Evolutionary conservation across 2,113 vertebrate genomes (phyloP), one percentile per base, ranked within the genome.

Genomic region (Mixornis gularis): DNA sequence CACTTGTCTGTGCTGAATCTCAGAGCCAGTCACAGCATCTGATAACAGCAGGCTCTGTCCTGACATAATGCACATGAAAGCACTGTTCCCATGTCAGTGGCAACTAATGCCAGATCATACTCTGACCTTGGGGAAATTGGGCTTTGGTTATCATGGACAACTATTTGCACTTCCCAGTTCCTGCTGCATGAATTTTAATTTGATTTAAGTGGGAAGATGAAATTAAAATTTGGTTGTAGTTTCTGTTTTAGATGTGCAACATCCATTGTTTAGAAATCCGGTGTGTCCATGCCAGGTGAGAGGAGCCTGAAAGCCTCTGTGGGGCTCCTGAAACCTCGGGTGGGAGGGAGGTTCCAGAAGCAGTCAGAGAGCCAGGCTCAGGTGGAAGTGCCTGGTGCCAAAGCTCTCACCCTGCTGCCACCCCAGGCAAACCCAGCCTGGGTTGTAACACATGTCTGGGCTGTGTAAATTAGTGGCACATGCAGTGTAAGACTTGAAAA

Each of bases 371-470:
- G 24, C 15, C 1, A 1, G 55, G 65, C 19, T 70, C 2, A 4
- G 13, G 41, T 30, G 48, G 40, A 25, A 70, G 20, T 9, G 7
- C 20, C 24, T 62, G 34, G 29, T 34, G 13, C 41, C 0, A 0
- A 55, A 41, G 41, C 34, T 64, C 30, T 27, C 26, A 34, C 30
- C 25, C 26, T 46, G 53, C 52, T 19, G n/a, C 56, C 1, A 1
- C n/a, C 27, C 8, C 34, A 32, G 36, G 16, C n/a, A 21, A 74
- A 59, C 12, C 18, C 0, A 0, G 8, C 14, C 25, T 58, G 77
- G 20, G 4, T 13, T 29, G 21, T 46, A 51, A 46, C 1, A 4
- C 0, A 0, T 12, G 9, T 48, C 55, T 79, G 27, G 0, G 5
- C 60, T 21, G 19, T 24, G 46, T 49, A 22, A 17, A 5, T 14